Percentiles rank a stretch among this genome's conserved stretches.
Conservation (phyloP, 2,888 invertebrate species). For the Apoderus coryli region DNA sequence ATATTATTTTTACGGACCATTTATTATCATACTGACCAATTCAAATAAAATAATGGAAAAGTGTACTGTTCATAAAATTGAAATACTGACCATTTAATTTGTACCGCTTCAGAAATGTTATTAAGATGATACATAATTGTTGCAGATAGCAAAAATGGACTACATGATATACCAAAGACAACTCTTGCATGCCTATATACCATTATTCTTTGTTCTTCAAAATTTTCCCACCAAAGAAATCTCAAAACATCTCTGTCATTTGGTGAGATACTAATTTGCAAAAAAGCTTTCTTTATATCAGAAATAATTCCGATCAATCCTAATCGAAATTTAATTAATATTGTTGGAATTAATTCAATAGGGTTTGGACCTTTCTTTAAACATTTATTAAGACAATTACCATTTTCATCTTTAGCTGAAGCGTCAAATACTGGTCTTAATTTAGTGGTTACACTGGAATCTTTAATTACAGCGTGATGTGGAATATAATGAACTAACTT, state of each 20-base stretch:
- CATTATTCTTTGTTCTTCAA: background rate
- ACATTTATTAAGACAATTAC: constrained; percentile 20
- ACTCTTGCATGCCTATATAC: constrained; percentile 9
- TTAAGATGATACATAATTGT: too few species aligned
- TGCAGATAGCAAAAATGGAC: constrained; percentile 7
- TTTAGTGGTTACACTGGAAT: constrained; percentile 18
- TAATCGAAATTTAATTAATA: constrained; percentile 11
- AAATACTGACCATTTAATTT: too few species aligned
- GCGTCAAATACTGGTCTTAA: constrained; percentile 21
- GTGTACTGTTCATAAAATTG: too few species aligned
- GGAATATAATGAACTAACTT: constrained; percentile 16
- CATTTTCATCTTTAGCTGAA: constrained; percentile 14
- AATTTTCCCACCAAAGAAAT: constrained; percentile 16
- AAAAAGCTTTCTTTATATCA: constrained; percentile 20
- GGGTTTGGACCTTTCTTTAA: constrained; percentile 20
- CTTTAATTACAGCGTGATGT: constrained; percentile 19
- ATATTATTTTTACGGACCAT: too few species aligned
- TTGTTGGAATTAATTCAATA: constrained; percentile 16
- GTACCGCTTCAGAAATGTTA: too few species aligned
- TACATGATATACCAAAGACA: constrained; percentile 8
- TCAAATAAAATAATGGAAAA: too few species aligned
- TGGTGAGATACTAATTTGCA: constrained; percentile 16
- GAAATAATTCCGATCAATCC: constrained; percentile 13
- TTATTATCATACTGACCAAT: too few species aligned
- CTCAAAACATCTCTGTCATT: constrained; percentile 17